phyloP scores from a whole-genome alignment of 2,113 vertebrate genomes.

The Conger conger region DNA sequence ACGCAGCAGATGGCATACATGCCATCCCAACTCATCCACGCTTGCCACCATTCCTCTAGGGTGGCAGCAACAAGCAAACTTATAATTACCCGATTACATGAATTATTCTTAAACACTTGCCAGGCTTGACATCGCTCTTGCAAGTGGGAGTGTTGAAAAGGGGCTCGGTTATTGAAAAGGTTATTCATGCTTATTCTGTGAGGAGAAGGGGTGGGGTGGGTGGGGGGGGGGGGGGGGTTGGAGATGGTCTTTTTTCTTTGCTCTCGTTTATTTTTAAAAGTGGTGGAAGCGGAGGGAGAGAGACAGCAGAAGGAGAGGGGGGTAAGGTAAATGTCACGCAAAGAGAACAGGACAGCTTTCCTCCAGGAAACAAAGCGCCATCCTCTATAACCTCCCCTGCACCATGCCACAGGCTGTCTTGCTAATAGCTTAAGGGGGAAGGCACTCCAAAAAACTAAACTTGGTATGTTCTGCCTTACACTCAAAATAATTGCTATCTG shows the following conservation, averaged over 20 bases:
- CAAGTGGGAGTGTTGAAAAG: not conserved
- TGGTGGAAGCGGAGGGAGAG: not conserved
- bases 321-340: not conserved
- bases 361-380: too few relatives aligned
- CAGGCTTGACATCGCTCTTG: not conserved
- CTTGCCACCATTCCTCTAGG: not conserved
- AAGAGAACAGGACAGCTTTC: not conserved
- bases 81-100: not conserved
- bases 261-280: not conserved
- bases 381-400: too few relatives aligned
- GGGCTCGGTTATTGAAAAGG: too few relatives aligned
- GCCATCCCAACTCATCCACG: too few relatives aligned
- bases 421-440: too few relatives aligned
- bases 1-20: too few relatives aligned
- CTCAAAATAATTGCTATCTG: too few relatives aligned
- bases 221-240: not conserved
- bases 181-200: not conserved
- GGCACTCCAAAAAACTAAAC: too few relatives aligned
- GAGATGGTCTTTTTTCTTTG: not conserved
- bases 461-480: too few relatives aligned
- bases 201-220: not conserved
- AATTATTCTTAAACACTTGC: not conserved
- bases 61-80: not conserved
- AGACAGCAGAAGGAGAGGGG: not conserved
- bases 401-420: too few relatives aligned